Percentiles rank a stretch among this genome's conserved stretches.
Conservation (phyloP, 2,888 invertebrate genomes). For the Melinaea menophilus region DNA sequence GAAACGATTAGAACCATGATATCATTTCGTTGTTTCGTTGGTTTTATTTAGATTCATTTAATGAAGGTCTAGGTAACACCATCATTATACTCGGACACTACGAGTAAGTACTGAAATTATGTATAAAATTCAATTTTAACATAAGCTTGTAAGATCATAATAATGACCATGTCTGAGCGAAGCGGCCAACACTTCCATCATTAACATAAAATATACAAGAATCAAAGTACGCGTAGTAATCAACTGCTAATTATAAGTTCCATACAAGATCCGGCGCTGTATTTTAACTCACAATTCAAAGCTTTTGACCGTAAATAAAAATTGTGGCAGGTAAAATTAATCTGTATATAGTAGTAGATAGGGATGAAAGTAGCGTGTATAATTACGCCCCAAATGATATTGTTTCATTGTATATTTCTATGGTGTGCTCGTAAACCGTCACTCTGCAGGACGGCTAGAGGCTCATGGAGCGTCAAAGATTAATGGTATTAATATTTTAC, state of each 20-base stretch:
- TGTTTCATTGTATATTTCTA: slow-evolving; percentile 19
- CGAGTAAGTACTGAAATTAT: not conserved
- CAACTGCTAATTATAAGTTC: slow-evolving; percentile 46
- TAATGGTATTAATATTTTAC: slow-evolving; percentile 30
- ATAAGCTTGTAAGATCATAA: slow-evolving; percentile 15
- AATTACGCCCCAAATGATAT: slow-evolving; percentile 8
- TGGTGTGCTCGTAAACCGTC: slow-evolving; percentile 36
- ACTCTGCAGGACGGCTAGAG: slow-evolving; percentile 27
- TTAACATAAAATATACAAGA: slow-evolving; percentile 40
- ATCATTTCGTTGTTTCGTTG: not conserved
- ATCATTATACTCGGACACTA: too few relatives aligned
- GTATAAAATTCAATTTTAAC: slow-evolving; percentile 37
- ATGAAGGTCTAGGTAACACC: not conserved
- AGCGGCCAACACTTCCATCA: slow-evolving; percentile 35
- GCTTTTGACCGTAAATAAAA: slow-evolving; percentile 13
- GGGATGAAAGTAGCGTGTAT: slow-evolving; percentile 13
- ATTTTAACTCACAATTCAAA: slow-evolving; percentile 8
- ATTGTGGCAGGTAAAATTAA: slow-evolving; percentile 12
- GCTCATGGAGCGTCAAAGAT: slow-evolving; percentile 27
- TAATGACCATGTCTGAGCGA: slow-evolving; percentile 39
- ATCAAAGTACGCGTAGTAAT: slow-evolving; percentile 42
- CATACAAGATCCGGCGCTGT: slow-evolving; percentile 18
- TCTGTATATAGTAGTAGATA: slow-evolving; percentile 14
- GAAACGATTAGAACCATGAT: slow-evolving; percentile 12
- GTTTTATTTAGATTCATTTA: not conserved